Conservation (phyloP, 2,113 vertebrate genomes). For the Etheostoma cragini region DNA sequence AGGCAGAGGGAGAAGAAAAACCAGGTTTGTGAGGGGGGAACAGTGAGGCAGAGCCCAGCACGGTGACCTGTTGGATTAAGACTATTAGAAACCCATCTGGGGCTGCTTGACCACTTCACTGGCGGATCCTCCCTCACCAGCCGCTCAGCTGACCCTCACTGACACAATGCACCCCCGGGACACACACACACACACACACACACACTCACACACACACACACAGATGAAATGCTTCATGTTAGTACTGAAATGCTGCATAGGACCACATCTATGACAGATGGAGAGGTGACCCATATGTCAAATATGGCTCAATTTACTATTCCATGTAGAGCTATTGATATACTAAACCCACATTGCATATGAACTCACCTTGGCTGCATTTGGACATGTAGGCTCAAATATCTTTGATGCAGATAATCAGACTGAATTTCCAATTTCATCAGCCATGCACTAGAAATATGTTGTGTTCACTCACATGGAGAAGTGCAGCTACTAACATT, state of each 20-base stretch:
- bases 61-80: conserved; percentile 82
- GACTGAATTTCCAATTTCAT: background rate
- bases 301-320: conserved; percentile 46
- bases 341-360: background rate
- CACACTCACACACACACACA: conserved; percentile 8
- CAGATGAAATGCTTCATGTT: conserved; percentile 61
- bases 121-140: conserved; percentile 75
- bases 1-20: conserved; percentile 69
- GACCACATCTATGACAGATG: conserved; percentile 58
- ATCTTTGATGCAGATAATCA: background rate
- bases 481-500: background rate
- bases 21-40: conserved; percentile 51
- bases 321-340: conserved; percentile 11
- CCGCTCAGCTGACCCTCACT: conserved; percentile 70
- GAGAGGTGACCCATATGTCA: conserved; percentile 53
- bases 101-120: conserved; percentile 80
- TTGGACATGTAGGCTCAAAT: background rate
- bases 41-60: conserved; percentile 48
- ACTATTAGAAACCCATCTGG: conserved; percentile 84
- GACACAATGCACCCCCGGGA: conserved; percentile 64
- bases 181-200: conserved; percentile 16
- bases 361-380: background rate
- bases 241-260: conserved; percentile 56
- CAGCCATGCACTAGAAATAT: too few relatives aligned
- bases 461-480: background rate